A percentile compares a stretch with the other conserved stretches of the same genome.
Evolutionary conservation across 2,797 vertebrate genomes (phyloP).

Genomic region (Pangasius djambal): DNA sequence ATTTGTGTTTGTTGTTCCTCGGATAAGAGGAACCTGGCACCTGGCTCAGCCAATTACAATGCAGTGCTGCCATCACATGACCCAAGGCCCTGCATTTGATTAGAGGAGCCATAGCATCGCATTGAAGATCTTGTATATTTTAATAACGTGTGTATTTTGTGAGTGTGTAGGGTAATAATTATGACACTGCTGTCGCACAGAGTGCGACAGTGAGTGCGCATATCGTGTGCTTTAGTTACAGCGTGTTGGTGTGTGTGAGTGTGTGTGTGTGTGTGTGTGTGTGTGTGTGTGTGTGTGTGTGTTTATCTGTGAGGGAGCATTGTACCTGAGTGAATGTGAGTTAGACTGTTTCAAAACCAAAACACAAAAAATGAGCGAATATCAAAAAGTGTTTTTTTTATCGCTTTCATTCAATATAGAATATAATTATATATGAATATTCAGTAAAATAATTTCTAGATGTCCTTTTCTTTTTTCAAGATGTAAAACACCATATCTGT

Average conservation of each 20-base stretch:
- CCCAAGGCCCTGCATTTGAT: conserved; percentile 66
- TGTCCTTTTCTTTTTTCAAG: conserved; percentile 66
- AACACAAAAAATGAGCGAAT: conserved; percentile 82
- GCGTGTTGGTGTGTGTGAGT: conserved; percentile 57
- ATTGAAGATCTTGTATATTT: conserved; percentile 82
- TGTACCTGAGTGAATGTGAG: conserved; percentile 62
- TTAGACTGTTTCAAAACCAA: conserved; percentile 84
- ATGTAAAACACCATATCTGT: conserved; percentile 70
- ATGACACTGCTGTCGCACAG: conserved; percentile 72
- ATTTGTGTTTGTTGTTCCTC: conserved; percentile 66
- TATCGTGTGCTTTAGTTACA: conserved; percentile 69
- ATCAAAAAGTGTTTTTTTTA: conserved; percentile 74
- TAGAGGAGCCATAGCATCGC: conserved; percentile 66
- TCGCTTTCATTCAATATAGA: conserved; percentile 80
- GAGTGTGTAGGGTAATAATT: conserved; percentile 72
- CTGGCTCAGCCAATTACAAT: conserved; percentile 67
- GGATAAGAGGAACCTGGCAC: conserved; percentile 58
- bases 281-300: conserved; percentile 47
- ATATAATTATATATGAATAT: conserved; percentile 82
- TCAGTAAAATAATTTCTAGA: conserved; percentile 79
- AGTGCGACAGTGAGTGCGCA: conserved; percentile 59
- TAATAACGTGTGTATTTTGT: conserved; percentile 72
- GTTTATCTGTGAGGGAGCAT: conserved; percentile 52
- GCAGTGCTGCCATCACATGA: conserved; percentile 60
- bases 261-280: conserved; percentile 44